These are phyloP conservation scores for Tupiocoris notatus DNA, from an alignment of 2,888 invertebrate genomes.

Conservation along the genomic window DNA sequence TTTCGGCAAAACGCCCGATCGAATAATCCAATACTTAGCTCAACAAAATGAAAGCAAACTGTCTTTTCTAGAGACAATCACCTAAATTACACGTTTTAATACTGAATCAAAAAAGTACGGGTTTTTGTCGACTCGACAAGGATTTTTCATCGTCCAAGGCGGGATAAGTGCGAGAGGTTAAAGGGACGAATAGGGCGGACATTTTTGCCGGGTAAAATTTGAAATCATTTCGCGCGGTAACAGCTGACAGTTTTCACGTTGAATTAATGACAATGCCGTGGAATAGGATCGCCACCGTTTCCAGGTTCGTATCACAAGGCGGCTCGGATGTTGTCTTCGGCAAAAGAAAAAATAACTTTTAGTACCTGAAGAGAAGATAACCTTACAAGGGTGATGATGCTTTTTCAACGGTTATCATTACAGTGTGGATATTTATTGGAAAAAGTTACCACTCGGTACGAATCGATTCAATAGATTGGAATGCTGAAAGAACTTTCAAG, in stretches of 20 bases:
- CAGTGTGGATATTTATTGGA: too few species aligned
- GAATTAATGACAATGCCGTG: background rate
- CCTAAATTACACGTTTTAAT: constrained; percentile 29
- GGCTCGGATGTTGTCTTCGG: too few species aligned
- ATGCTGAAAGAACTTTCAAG: background rate
- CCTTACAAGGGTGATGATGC: too few species aligned
- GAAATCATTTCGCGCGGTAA: too few species aligned
- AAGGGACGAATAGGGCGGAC: too few species aligned
- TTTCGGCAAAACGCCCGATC: constrained; percentile 11
- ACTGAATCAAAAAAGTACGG: constrained; percentile 21
- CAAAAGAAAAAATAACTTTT: too few species aligned
- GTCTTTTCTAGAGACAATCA: constrained; percentile 30
- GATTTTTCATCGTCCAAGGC: constrained; percentile 13
- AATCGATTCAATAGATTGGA: background rate
- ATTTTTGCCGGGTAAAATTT: too few species aligned
- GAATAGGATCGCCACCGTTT: background rate
- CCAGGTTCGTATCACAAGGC: background rate
- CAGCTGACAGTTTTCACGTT: too few species aligned
- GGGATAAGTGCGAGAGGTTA: background rate
- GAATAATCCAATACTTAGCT: background rate
- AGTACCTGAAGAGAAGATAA: too few species aligned
- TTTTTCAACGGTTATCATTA: too few species aligned
- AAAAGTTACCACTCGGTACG: background rate
- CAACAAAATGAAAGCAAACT: constrained; percentile 18
- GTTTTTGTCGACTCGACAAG: too few species aligned